phyloP scores from a whole-genome alignment of 1,140 invertebrate species.

The Palaemon carinicauda region DNA sequence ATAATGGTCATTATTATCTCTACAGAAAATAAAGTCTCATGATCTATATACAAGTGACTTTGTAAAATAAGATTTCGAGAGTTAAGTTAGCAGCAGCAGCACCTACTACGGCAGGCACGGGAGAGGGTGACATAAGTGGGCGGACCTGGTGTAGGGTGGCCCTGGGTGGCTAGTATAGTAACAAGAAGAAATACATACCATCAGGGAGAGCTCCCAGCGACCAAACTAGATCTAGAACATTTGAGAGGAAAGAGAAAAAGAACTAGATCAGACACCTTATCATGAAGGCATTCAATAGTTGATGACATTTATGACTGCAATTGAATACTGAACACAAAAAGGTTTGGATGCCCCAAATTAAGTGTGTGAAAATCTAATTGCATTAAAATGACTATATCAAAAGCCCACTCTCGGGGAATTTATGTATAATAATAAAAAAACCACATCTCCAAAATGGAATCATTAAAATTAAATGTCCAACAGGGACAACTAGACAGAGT shows the following conservation, averaged over 20 bases:
- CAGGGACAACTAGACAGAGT: conserved; percentile 32
- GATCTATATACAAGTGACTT: too few species aligned
- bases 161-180: conserved; percentile 25
- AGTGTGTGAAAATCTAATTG: conserved; percentile 22
- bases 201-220: conserved; percentile 95
- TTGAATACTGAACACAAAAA: conserved; percentile 55
- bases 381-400: neutral
- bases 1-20: too few species aligned
- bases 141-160: conserved; percentile 23
- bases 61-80: too few species aligned
- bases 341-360: conserved; percentile 59
- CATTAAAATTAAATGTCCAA: conserved; percentile 34
- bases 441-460: neutral
- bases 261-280: conserved; percentile 61
- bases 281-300: conserved; percentile 49
- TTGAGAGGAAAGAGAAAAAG: conserved; percentile 63
- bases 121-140: neutral
- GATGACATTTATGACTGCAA: conserved; percentile 29
- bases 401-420: neutral
- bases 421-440: conserved; percentile 14
- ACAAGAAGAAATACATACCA: conserved; percentile 75
- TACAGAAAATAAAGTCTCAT: too few species aligned
- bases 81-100: neutral
- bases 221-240: conserved; percentile 96
- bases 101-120: neutral